Evolutionary conservation across 1,140 invertebrate genomes (phyloP).

Genomic region (Lasaia peninsularis): DNA sequence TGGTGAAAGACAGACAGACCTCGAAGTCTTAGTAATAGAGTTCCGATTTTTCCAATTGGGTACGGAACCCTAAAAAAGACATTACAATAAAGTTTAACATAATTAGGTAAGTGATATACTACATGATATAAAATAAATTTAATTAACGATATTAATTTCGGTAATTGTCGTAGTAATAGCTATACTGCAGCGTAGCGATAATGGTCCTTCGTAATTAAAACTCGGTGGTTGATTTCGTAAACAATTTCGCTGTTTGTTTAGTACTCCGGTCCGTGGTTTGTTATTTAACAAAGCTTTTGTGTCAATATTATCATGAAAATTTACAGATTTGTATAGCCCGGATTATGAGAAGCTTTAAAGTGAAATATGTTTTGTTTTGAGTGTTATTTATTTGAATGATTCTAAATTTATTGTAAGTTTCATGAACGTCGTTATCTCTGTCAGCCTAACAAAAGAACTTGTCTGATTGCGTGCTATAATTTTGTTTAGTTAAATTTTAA

Average conservation of each 20-base stretch:
- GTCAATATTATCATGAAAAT: conserved; percentile 5
- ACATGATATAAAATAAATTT: neutral
- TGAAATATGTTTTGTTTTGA: neutral
- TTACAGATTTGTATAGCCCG: neutral
- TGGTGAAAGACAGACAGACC: no score
- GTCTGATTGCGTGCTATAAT: no score
- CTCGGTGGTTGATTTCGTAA: neutral
- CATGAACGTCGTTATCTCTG: no score
- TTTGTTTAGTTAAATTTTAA: no score
- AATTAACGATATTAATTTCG: neutral
- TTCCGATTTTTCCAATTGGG: no score
- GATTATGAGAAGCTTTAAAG: neutral
- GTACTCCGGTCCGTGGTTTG: neutral
- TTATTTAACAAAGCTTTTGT: conserved; percentile 12
- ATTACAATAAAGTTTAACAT: no score
- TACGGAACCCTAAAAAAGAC: no score
- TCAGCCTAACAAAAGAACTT: no score
- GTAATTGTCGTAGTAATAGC: neutral
- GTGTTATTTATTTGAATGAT: no score
- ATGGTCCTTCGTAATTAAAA: conserved; percentile 2
- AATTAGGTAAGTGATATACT: no score
- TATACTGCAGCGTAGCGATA: neutral
- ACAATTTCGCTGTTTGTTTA: conserved; percentile 9
- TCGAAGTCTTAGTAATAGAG: no score
- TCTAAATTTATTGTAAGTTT: no score